Evolutionary conservation across 2,113 vertebrate genomes (phyloP).

Genomic region (Calonectris borealis): DNA sequence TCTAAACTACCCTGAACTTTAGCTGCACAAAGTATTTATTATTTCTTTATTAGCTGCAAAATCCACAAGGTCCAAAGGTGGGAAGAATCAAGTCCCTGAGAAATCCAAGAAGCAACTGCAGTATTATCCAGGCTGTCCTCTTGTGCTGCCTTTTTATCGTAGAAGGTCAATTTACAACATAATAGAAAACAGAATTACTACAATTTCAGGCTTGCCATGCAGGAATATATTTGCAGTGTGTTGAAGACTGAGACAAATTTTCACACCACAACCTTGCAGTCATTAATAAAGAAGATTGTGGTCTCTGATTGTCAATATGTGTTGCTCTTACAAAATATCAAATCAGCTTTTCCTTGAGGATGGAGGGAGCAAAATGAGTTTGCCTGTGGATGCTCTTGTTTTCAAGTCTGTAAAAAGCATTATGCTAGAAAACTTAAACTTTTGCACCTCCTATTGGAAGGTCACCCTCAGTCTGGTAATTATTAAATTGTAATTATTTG

Average conservation of each 20-base stretch:
- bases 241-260: constrained; percentile 28
- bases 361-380: background rate
- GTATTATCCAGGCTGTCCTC: background rate
- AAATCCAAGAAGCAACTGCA: constrained; percentile 14
- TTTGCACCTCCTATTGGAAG: background rate
- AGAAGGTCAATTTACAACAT: constrained; percentile 42
- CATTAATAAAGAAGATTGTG: constrained; percentile 46
- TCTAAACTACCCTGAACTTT: constrained; percentile 63
- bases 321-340: constrained; percentile 14
- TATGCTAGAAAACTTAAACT: background rate
- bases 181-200: constrained; percentile 46
- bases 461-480: background rate
- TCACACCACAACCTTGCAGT: background rate
- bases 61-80: constrained; percentile 46
- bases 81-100: constrained; percentile 17
- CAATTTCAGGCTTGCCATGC: constrained; percentile 17
- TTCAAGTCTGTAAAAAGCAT: background rate
- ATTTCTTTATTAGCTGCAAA: constrained; percentile 63
- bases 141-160: background rate
- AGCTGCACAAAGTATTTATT: constrained; percentile 53
- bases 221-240: background rate
- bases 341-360: background rate
- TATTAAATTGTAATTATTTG: background rate
- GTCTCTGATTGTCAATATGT: constrained; percentile 18
- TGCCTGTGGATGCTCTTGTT: background rate